Base-by-base conservation (phyloP, 2,113 vertebrate genomes). In the Capricornis sumatraensis region DNA sequence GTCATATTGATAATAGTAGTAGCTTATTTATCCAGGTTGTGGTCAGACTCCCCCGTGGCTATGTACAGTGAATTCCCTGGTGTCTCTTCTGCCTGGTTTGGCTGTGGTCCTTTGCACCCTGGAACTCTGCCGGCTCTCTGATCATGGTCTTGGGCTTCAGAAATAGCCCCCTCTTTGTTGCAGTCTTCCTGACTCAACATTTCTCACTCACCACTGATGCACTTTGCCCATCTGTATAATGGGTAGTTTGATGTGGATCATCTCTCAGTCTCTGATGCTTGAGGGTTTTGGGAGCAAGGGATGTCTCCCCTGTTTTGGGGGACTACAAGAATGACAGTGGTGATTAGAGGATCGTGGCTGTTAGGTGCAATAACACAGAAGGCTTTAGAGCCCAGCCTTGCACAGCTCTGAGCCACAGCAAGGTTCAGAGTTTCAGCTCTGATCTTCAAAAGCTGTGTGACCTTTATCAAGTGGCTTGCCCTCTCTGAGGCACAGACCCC, bases 341-440 rank as follows among this genome's bases (percentile, higher is more conserved):
- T 45, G 33, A 2, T 17, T 82, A 0, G 3, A 7, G 5, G 45
- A 0, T 2, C 2, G 3, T 45, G 74, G 21, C 2, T 57, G 1
- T 47, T 14, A 5, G 53, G 3, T 8, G 8, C 55, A 16, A 5
- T 45, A 19, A 19, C 8, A 6, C 33, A n/a, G 45, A 50, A 53
- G 13, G 40, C 27, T 43, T 55, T 57, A 17, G 60, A 89, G 71
- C 30, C 43, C 74, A 17, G 27, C 14, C 23, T 23, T 27, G 16
- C 2, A n/a, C 1, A 55, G 43, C 19, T 45, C 47, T 53, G 15
- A 33, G 21, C 7, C 25, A 16, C 58, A 57, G 43, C 43, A 5
- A 27, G 58, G 4, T 6, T 16, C 64, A 71, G 21, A 25, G 9
- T 47, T 33, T 95, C 83, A 30, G 33, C n/a, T 50, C 14, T 86